Evolutionary conservation across 2,113 vertebrate species (phyloP), one percentile per base, ranked within the genome.

Genomic region (Oenanthe oenanthe): DNA sequence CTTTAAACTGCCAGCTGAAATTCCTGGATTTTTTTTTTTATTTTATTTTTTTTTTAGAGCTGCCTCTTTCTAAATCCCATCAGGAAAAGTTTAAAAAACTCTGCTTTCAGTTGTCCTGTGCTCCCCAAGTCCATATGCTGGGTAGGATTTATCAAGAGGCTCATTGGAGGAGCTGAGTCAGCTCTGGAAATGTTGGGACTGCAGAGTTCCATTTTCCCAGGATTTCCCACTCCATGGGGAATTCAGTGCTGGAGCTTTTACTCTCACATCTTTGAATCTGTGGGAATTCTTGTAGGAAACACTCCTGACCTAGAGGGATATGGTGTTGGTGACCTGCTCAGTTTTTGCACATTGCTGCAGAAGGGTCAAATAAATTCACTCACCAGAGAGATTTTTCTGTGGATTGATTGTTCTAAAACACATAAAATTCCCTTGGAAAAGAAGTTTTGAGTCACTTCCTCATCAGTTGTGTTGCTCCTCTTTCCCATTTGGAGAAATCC

Each of bases 261-360:
- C 13, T 0, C 1, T 14, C 40, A 3, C 25, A 4, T 48, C 62
- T 54, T 48, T 5, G 47, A n/a, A 26, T 71, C 25, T 8, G 1
- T 72, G 53, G 17, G 62, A 80, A 25, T 80, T 73, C n/a, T 73
- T 34, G 26, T 7, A 5, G 47, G 20, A 38, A 73, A 17, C 28
- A 4, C 11, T 60, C 21, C 45, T 61, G 75, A 28, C 6, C 50
- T 12, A 26, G 29, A 47, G 29, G 18, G 51, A 36, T 38, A 12
- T 29, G 12, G 28, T 3, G 4, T 34, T 3, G 2, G 42, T 65
- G 48, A 61, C 13, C 21, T 79, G 31, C 34, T 31, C 12, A 4
- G 8, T 78, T 40, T 25, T 87, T 34, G 42, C 22, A 13, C 2
- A 0, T 47, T 70, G 28, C 16, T 24, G 36, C 17, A 34, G 19